Evolutionary conservation across 2,797 vertebrate genomes (phyloP), one percentile per base, ranked within the genome.

Genomic region (Aldrovandia affinis): DNA sequence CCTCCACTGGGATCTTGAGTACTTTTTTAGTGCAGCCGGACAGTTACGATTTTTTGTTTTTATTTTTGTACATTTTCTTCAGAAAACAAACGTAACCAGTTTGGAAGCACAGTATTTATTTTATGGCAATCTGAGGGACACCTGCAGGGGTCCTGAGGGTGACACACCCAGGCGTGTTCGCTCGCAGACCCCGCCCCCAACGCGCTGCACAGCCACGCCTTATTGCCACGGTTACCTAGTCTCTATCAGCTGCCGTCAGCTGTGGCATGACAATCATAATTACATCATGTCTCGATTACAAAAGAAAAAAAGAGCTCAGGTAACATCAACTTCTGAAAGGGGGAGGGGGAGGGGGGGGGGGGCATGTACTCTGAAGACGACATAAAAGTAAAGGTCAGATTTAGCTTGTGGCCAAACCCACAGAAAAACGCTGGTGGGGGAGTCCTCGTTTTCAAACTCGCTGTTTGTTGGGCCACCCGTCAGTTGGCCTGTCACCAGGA

Each of bases 81-180:
- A 63, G 25, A 80, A 81, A 90, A 87, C 52, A 85, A 47, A 88
- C 47, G 44, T 59, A 52, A 89, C 22, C 44, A 88, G 87, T 81
- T n/a, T 89, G 91, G 88, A 93, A 94, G 90, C 90, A 90, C 89
- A 89, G 85, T 79, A 91, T 92, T 92, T 90, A 87, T 90, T 90
- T 90, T 92, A 91, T 89, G 92, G 93, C 93, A 94, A 96, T 89
- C 61, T 87, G 91, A 92, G 87, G 84, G 85, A 91, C 88, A 90
- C 86, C 89, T 92, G 90, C 86, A 89, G 89, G 89, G 83, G 86
- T 44, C 73, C 73, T 44, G 25, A 47, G 47, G 73, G 42, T 25
- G 42, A 25, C 42, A n/a, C 42, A 77, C 0, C 70, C 73, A 77
- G 42, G 20, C 42, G n/a, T 9, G 70, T 22, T 44, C 65, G 89